These are phyloP conservation scores for Excalfactoria chinensis DNA, from an alignment of 2,113 vertebrate genomes.

Conservation along the genomic window DNA sequence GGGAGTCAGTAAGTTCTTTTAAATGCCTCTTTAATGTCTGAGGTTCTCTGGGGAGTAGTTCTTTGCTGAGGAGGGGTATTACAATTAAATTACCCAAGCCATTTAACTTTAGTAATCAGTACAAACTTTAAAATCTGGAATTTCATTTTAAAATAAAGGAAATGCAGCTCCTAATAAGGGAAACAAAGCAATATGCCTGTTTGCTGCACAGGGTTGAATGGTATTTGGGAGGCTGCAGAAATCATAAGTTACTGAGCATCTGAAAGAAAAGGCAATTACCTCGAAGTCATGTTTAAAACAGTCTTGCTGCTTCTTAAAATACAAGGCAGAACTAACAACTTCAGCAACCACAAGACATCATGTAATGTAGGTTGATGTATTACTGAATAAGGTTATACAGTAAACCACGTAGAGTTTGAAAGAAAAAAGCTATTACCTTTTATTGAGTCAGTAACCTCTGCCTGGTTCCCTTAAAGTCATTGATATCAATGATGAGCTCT, in stretches of 20 bases:
- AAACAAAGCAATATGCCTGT: background rate
- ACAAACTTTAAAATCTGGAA: background rate
- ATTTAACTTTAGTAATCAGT: conserved; percentile 24
- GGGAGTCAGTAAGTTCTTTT: background rate
- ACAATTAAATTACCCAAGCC: conserved; percentile 17
- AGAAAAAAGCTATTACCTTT: background rate
- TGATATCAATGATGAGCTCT: background rate
- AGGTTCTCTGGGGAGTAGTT: background rate
- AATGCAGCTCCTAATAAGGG: background rate
- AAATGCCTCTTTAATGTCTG: conserved; percentile 5
- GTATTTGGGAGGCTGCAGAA: background rate
- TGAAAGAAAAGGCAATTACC: background rate
- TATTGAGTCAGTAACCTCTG: background rate
- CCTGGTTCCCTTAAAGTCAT: background rate
- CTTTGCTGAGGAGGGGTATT: background rate
- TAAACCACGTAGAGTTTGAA: background rate
- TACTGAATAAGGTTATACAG: background rate
- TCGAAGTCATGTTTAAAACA: background rate
- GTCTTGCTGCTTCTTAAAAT: background rate
- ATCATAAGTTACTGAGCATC: background rate
- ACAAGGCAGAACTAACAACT: background rate
- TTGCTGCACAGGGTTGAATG: background rate
- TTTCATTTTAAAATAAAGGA: conserved; percentile 4
- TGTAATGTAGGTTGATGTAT: background rate
- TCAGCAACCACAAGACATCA: background rate